Evolutionary conservation across 2,113 vertebrate genomes (phyloP), one percentile per base, ranked within the genome.

Genomic region (Trematomus loennbergii): DNA sequence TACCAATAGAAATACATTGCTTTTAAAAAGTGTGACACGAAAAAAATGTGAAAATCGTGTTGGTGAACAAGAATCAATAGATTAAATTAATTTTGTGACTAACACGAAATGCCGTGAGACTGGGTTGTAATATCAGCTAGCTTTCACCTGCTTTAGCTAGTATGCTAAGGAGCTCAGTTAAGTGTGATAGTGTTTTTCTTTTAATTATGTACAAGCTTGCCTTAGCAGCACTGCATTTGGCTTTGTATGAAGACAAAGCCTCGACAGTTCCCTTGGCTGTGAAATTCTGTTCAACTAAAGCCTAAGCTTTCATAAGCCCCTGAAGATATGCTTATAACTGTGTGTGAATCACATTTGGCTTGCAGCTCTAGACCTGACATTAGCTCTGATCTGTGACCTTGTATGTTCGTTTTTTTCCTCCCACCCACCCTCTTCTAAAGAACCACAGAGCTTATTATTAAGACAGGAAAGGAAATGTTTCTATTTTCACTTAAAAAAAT

Each of bases 301-400:
- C 4, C 59, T 64, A 18, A 40, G 33, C 52, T 79, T 57, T 58
- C 25, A 7, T 50, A 48, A 64, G 45, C 12, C 20, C 5, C 48
- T 46, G 43, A 20, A 55, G 15, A 65, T 50, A 17, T 72, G 54
- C 46, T 8, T 36, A 16, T 20, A 9, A 20, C 22, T 53, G 29
- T 36, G 22, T 48, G 20, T 55, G 66, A 82, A 67, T 75, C 67
- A 76, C 45, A 33, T 76, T 85, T 84, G 82, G 82, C 81, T 54
- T 49, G 45, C 25, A 66, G 62, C 52, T 49, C 53, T 63, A 10
- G 3, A 46, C 46, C 82, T 87, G 86, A 84, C 67, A 81, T 91
- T 78, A 85, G 63, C 84, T 60, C 77, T 73, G 70, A 82, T 50
- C 62, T 83, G 29, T 81, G 78, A 83, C 82, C 61, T 83, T 70